Evolutionary conservation across 2,888 invertebrate genomes (phyloP).

Genomic region (Gymnosoma rotundatum): DNA sequence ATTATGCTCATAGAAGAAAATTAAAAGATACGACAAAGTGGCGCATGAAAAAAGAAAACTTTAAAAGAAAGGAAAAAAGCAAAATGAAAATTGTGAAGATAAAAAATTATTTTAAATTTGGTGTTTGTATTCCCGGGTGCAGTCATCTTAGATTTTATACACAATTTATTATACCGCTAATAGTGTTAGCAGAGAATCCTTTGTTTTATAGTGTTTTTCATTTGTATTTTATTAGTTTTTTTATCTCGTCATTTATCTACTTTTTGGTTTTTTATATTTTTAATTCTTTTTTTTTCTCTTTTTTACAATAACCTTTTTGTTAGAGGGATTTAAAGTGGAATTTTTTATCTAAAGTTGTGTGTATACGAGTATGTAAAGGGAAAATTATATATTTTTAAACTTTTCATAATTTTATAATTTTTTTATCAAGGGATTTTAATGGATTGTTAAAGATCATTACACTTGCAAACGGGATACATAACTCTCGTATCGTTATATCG

Average conservation of each 20-base stretch:
- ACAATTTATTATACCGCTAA: conserved; percentile 73
- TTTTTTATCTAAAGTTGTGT: background rate
- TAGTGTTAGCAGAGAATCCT: conserved; percentile 63
- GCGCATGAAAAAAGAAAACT: conserved; percentile 29
- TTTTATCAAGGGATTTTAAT: conserved; percentile 16
- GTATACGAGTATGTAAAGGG: background rate
- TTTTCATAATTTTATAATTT: conserved; percentile 51
- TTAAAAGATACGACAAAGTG: conserved; percentile 7
- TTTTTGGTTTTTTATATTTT: conserved; percentile 14
- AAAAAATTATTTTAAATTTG: conserved; percentile 68
- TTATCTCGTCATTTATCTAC: conserved; percentile 49
- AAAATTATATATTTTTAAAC: conserved; percentile 48
- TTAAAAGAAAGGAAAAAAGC: conserved; percentile 6
- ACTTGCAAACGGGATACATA: too few species aligned
- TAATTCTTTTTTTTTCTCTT: conserved; percentile 14
- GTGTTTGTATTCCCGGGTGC: conserved; percentile 70
- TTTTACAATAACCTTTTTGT: background rate
- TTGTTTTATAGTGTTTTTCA: conserved; percentile 52
- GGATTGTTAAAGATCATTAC: too few species aligned
- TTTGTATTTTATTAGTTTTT: conserved; percentile 46
- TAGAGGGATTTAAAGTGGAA: conserved; percentile 37
- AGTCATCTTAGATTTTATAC: conserved; percentile 72
- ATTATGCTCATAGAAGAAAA: conserved; percentile 21
- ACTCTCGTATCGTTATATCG: too few species aligned
- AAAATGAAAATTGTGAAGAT: conserved; percentile 50